Conservation (phyloP, 2,888 invertebrate genomes). For the Chorisops tibialis region DNA sequence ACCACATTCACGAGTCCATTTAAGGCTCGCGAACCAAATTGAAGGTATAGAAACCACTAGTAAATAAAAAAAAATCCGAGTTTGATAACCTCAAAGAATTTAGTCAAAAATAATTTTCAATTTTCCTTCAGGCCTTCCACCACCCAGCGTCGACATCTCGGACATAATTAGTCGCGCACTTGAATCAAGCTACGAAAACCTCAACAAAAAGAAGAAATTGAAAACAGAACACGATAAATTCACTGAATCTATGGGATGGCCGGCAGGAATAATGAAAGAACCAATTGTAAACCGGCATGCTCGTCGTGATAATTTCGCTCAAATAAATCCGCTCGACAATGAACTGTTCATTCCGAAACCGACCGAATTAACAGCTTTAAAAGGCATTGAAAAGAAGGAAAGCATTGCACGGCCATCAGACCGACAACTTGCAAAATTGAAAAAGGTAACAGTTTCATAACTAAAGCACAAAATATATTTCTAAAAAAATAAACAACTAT, state of each 20-base stretch:
- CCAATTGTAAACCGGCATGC: slow-evolving; percentile 36
- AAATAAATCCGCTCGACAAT: slow-evolving; percentile 36
- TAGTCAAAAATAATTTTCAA: slow-evolving; percentile 25
- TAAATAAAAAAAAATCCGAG: slow-evolving; percentile 32
- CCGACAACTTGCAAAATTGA: slow-evolving; percentile 54
- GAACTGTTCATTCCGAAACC: slow-evolving; percentile 36
- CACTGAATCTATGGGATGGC: slow-evolving; percentile 38
- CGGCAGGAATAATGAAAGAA: slow-evolving; percentile 17
- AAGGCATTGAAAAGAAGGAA: slow-evolving; percentile 62
- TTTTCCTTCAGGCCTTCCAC: slow-evolving; percentile 38
- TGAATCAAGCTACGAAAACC: slow-evolving; percentile 18
- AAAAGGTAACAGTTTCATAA: slow-evolving; percentile 39
- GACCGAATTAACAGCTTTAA: slow-evolving; percentile 55
- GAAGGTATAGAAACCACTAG: slow-evolving; percentile 38
- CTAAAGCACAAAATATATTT: background rate
- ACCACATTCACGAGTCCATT: too few relatives aligned
- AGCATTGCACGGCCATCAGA: slow-evolving; percentile 44
- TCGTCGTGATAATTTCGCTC: slow-evolving; percentile 36
- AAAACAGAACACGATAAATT: slow-evolving; percentile 37
- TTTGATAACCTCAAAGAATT: slow-evolving; percentile 27
- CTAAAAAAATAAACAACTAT: background rate
- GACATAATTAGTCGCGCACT: slow-evolving; percentile 36
- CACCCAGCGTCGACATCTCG: slow-evolving; percentile 37
- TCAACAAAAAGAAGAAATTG: slow-evolving; percentile 30
- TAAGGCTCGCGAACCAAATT: background rate